Evolutionary conservation across 2,113 vertebrate species (phyloP), one percentile per base, ranked within the genome.

Genomic region (Cynopterus brachyotis): DNA sequence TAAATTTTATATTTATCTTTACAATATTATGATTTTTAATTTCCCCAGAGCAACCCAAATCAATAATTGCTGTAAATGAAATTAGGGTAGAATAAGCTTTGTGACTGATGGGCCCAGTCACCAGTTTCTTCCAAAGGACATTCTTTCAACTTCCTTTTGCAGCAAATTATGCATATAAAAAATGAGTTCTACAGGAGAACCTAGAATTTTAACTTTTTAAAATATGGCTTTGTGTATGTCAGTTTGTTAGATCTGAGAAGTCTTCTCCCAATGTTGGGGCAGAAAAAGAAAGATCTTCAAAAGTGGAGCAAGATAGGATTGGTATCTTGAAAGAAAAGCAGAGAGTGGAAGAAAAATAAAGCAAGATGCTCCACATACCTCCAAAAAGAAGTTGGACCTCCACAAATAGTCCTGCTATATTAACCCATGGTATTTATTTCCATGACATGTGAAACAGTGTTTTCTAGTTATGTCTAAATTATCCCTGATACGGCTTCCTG

Each of bases 121-220:
- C 8, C 62, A 69, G 45, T 79, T 96, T 95, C 89, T 87, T 82
- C 89, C 72, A 89, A 76, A 86, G 13, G 55, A 88, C 89, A 70
- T 53, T 85, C 42, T 94, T 92, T 35, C 0, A 1, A 79, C 53
- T 94, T 96, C 66, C 24, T 89, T 95, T 92, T 47, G 32, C 32
- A 80, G 83, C 3, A 42, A 92, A 92, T 26, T 30, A 47, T 32
- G 35, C 19, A 19, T 55, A 22, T 24, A 64, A 78, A 76, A 66
- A 89, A 67, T 37, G 20, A 30, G 4, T 59, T 96, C 82, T 75
- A 32, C 2, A 10, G 85, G 87, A 89, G 84, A 87, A 89, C 28
- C 59, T 72, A 16, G 75, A 72, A 13, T 80, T 79, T 72, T 26
- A 72, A n/a, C 40, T 83, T 72, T 59, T 66, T 32, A 85, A 76